These are phyloP conservation scores for Myrmecophaga tridactyla DNA, from an alignment of 2,113 vertebrate genomes.

Conservation along the genomic window DNA sequence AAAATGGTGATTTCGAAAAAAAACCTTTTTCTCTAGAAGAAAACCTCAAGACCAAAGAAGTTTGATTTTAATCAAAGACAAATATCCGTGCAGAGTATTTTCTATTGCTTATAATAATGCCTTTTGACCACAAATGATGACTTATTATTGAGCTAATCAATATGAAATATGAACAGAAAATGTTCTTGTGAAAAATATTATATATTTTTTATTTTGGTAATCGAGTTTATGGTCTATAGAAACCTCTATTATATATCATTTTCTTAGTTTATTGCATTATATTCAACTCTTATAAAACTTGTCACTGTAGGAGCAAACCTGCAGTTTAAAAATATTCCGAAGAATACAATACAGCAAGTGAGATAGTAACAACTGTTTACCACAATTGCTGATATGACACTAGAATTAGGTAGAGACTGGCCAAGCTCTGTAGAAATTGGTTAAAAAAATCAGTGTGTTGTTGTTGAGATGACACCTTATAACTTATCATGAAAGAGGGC, in stretches of 20 bases:
- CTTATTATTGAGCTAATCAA: not conserved
- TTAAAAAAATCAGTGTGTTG: not conserved
- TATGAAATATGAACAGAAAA: not conserved
- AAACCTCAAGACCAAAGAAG: not conserved
- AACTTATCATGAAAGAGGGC: not conserved
- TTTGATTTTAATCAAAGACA: constrained; percentile 15
- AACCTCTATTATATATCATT: not conserved
- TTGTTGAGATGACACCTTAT: not conserved
- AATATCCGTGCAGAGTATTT: not conserved
- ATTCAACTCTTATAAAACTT: not conserved
- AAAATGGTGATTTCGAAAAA: constrained; percentile 3
- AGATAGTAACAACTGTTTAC: not conserved
- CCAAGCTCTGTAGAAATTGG: not conserved
- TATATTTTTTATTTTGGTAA: constrained; percentile 9
- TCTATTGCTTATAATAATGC: constrained; percentile 26
- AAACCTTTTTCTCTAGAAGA: not conserved
- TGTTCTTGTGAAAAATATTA: not conserved
- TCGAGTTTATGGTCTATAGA: not conserved
- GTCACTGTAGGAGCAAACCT: not conserved
- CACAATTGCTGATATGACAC: not conserved
- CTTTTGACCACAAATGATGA: not conserved
- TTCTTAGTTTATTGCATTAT: not conserved
- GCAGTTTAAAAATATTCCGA: not conserved
- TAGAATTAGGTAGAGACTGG: not conserved
- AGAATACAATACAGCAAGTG: not conserved